phyloP scores from a whole-genome alignment of 1,140 invertebrate species.

The Microplitis mediator region DNA sequence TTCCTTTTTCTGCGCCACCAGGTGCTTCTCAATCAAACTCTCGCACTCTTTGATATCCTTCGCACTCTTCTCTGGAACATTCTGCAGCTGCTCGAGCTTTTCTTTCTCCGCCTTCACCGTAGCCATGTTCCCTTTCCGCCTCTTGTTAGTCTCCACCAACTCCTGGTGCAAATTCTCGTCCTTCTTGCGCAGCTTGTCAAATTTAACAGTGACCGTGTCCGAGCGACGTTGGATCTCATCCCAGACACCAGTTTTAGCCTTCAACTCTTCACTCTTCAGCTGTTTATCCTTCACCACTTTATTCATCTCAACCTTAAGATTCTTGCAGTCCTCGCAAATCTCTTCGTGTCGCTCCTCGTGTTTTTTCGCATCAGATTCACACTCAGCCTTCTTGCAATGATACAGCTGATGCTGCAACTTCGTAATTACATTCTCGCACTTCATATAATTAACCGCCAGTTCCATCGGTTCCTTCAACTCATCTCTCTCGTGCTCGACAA shows the following conservation, averaged over 20 bases:
- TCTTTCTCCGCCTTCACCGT: constrained; percentile 61
- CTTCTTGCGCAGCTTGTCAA: constrained; percentile 67
- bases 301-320: constrained; percentile 63
- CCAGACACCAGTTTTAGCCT: constrained; percentile 66
- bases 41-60: constrained; percentile 76
- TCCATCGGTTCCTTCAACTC: constrained; percentile 85
- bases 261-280: constrained; percentile 61
- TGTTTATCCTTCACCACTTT: constrained; percentile 64
- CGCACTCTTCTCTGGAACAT: constrained; percentile 73
- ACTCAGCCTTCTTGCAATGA: constrained; percentile 64
- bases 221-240: constrained; percentile 51
- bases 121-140: constrained; percentile 68
- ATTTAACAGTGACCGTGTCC: constrained; percentile 59
- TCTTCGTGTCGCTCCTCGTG: constrained; percentile 62
- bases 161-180: constrained; percentile 70
- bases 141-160: constrained; percentile 69
- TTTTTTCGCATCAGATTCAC: constrained; percentile 53
- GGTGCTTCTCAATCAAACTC: constrained; percentile 63
- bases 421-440: constrained; percentile 77
- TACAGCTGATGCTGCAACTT: constrained; percentile 55
- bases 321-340: constrained; percentile 64
- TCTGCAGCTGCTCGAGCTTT: constrained; percentile 69
- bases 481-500: constrained; percentile 90
- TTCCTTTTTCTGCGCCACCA: constrained; percentile 61
- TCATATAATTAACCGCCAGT: constrained; percentile 83